These are phyloP conservation scores for Megaceryle torquata DNA, from an alignment of 2,113 vertebrate genomes.

Conservation along the genomic window DNA sequence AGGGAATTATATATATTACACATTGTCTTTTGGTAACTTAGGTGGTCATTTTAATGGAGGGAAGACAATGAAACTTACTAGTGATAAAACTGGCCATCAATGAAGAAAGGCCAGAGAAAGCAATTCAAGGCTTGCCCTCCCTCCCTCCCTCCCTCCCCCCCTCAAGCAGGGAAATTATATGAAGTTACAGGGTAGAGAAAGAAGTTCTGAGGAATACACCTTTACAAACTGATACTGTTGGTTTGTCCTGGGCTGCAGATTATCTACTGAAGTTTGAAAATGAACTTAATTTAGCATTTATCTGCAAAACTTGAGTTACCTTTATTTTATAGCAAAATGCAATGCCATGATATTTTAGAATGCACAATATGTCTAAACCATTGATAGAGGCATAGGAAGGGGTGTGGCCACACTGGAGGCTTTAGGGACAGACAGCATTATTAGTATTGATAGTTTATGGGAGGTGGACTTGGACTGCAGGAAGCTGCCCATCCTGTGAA, in stretches of 20 bases:
- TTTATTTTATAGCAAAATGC: neutral
- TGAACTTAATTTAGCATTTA: neutral
- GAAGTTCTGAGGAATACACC: neutral
- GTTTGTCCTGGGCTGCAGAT: neutral
- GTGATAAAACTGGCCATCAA: neutral
- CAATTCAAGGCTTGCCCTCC: neutral
- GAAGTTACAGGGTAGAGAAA: neutral
- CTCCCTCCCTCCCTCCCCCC: too few relatives aligned
- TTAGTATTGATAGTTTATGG: neutral
- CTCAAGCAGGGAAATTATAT: neutral
- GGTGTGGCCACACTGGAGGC: neutral
- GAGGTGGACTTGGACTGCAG: neutral
- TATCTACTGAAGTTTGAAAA: neutral
- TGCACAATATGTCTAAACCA: neutral
- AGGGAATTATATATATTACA: neutral
- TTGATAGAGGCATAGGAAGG: neutral
- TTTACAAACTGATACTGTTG: neutral
- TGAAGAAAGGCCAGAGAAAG: neutral
- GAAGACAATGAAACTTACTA: neutral
- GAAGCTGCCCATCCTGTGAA: neutral
- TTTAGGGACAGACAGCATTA: neutral
- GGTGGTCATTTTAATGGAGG: neutral
- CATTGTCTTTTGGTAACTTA: neutral
- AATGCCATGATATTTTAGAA: neutral
- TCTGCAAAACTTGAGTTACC: neutral